Conservation (phyloP, 2,888 invertebrate genomes). For the Empis stercorea region DNA sequence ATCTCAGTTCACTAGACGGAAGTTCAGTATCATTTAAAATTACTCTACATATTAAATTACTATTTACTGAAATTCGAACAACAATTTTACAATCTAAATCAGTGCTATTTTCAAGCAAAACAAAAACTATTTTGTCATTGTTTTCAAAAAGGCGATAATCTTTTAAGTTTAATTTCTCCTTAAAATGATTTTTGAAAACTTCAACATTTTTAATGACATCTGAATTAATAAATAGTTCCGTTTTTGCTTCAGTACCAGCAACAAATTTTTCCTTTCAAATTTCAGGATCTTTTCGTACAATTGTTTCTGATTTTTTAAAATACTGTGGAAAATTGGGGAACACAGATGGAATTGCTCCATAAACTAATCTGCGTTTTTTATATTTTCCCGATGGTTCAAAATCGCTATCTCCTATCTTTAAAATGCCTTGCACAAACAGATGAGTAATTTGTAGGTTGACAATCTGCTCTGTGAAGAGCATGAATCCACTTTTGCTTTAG, state of each 20-base stretch:
- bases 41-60: neutral
- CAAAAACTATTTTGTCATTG: neutral
- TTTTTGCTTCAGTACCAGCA: neutral
- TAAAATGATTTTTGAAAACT: neutral
- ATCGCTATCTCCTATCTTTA: too few relatives aligned
- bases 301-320: neutral
- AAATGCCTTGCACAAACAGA: too few relatives aligned
- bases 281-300: neutral
- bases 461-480: too few relatives aligned
- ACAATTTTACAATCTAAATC: neutral
- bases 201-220: neutral
- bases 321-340: neutral
- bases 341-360: neutral
- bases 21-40: neutral
- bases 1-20: neutral
- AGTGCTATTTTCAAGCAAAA: neutral
- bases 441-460: too few relatives aligned
- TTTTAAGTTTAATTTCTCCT: neutral
- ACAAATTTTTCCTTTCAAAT: neutral
- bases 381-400: too few relatives aligned
- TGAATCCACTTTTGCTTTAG: too few relatives aligned
- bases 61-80: neutral
- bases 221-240: neutral
- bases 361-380: too few relatives aligned
- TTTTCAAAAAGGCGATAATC: neutral